Evolutionary conservation across 2,113 vertebrate species (phyloP).

Genomic region (Gallinago undulata): DNA sequence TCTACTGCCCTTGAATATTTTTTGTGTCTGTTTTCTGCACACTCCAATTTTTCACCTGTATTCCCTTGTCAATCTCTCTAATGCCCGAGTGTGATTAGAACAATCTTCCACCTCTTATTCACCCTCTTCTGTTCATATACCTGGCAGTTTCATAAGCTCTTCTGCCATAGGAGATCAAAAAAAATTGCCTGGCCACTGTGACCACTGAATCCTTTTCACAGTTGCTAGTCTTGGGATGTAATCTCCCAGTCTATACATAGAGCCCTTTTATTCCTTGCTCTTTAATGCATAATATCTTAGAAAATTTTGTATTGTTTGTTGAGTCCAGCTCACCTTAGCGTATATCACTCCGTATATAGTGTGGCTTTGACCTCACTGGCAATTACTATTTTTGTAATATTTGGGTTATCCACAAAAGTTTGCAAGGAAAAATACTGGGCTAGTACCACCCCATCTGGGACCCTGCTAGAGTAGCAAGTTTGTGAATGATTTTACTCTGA

Average conservation of each 20-base stretch:
- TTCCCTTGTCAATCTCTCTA: constrained; percentile 2
- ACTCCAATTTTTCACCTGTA: not conserved
- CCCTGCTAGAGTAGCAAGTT: not conserved
- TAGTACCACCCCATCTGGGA: not conserved
- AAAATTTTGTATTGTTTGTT: not conserved
- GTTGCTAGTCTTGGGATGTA: not conserved
- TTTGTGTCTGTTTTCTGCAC: not conserved
- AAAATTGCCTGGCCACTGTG: not conserved
- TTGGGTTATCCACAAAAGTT: not conserved
- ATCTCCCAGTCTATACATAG: not conserved
- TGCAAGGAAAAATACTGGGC: not conserved
- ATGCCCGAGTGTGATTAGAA: constrained; percentile 24
- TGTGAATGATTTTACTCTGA: not conserved
- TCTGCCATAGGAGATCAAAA: not conserved
- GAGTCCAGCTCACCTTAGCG: not conserved
- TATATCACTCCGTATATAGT: not conserved
- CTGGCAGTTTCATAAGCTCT: not conserved
- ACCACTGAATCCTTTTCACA: constrained; percentile 4
- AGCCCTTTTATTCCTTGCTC: not conserved
- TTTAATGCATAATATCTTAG: not conserved
- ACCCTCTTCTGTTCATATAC: not conserved
- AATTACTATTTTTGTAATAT: not conserved
- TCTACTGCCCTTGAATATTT: constrained; percentile 1
- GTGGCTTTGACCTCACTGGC: not conserved
- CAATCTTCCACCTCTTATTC: not conserved